Conservation (phyloP, 2,797 vertebrate species). For the Smutsia temminckii region DNA sequence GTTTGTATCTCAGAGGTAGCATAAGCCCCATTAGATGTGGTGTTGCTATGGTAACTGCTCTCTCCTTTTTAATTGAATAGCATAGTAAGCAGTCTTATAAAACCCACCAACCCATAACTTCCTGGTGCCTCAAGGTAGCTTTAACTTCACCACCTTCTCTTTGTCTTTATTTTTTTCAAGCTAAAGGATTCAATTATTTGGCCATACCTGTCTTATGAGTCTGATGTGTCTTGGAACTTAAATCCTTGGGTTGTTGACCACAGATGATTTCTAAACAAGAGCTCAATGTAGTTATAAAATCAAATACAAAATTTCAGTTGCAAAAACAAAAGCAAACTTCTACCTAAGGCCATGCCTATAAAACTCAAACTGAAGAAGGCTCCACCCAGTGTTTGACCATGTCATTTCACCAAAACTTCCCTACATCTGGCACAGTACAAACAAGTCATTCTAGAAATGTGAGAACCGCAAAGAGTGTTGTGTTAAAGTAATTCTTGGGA, state of each 20-base stretch:
- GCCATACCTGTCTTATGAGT: slow-evolving; percentile 66
- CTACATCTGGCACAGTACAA: not conserved
- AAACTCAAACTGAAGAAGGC: not conserved
- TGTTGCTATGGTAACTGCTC: slow-evolving; percentile 86
- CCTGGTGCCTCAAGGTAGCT: slow-evolving; percentile 82
- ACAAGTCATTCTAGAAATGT: slow-evolving; percentile 15
- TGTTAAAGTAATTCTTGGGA: not conserved
- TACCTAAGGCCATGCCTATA: not conserved
- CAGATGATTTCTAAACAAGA: slow-evolving; percentile 54
- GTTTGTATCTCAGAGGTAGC: slow-evolving; percentile 87
- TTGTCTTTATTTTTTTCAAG: slow-evolving; percentile 79
- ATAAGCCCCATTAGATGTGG: slow-evolving; percentile 86
- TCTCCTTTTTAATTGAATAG: slow-evolving; percentile 84
- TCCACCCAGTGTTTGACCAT: not conserved
- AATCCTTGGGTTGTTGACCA: slow-evolving; percentile 61
- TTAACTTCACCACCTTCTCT: slow-evolving; percentile 85
- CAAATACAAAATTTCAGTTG: slow-evolving; percentile 25
- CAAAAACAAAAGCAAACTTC: slow-evolving; percentile 31
- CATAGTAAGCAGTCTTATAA: slow-evolving; percentile 88
- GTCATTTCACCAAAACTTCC: not conserved
- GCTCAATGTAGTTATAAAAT: slow-evolving; percentile 26
- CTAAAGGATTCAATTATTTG: slow-evolving; percentile 75
- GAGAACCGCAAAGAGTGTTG: not conserved
- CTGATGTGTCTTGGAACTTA: slow-evolving; percentile 50
- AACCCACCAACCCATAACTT: slow-evolving; percentile 87